phyloP scores from a whole-genome alignment of 2,797 vertebrate species.

The Coluber constrictor region DNA sequence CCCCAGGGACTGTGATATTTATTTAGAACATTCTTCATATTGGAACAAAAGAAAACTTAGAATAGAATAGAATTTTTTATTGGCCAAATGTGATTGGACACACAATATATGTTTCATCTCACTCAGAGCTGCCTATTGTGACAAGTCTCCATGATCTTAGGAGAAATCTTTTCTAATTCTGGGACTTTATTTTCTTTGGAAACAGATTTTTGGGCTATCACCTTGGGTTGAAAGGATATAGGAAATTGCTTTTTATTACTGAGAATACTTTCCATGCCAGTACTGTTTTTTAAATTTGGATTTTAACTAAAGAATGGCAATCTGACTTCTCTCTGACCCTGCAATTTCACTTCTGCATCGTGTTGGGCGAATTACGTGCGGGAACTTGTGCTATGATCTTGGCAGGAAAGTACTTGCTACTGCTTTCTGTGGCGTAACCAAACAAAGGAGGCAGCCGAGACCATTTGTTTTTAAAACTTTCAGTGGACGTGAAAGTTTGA shows the following conservation, averaged over 20 bases:
- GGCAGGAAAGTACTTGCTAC: neutral
- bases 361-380: constrained; percentile 36
- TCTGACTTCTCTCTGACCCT: constrained; percentile 27
- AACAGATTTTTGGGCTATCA: neutral
- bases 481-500: constrained; percentile 5
- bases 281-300: neutral
- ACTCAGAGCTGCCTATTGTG: neutral
- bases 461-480: constrained; percentile 8
- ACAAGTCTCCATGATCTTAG: neutral
- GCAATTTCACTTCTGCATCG: constrained; percentile 19
- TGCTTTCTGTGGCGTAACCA: neutral
- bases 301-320: constrained; percentile 36
- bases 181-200: neutral
- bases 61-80: too few relatives aligned
- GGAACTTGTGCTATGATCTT: constrained; percentile 27
- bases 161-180: neutral
- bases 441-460: neutral
- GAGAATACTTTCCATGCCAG: neutral
- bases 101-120: neutral
- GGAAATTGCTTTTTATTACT: neutral
- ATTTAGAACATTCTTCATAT: neutral
- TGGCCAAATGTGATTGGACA: too few relatives aligned
- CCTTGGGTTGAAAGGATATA: neutral
- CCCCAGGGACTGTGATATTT: neutral
- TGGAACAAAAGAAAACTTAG: neutral